Evolutionary conservation across 1,140 invertebrate species (phyloP).

Genomic region (Dermatophagoides farinae): DNA sequence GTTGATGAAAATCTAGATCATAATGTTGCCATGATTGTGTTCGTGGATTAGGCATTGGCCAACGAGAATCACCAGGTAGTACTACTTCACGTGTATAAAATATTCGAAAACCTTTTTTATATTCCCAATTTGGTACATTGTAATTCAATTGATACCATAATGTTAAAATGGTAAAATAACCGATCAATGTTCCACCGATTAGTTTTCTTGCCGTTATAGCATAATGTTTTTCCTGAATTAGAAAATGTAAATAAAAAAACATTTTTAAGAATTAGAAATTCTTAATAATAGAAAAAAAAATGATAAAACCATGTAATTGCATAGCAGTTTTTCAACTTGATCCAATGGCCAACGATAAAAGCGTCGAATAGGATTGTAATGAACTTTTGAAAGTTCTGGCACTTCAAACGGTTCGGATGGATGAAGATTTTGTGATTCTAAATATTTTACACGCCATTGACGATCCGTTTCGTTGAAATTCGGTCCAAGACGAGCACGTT

Average conservation of each 20-base stretch:
- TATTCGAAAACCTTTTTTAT: not conserved
- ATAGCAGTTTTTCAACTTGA: constrained; percentile 12
- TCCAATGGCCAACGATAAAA: constrained; percentile 49
- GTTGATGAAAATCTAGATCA: constrained; percentile 39
- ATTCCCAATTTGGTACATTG: constrained; percentile 5
- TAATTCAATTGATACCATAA: constrained; percentile 5
- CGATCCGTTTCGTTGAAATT: constrained; percentile 62
- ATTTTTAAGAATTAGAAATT: not conserved
- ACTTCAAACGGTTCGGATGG: constrained; percentile 45
- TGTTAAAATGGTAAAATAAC: not conserved
- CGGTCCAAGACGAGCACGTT: constrained; percentile 45
- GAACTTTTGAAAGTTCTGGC: constrained; percentile 40
- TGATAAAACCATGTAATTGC: not conserved
- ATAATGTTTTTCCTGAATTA: not conserved
- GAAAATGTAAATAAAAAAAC: not conserved
- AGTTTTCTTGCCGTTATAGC: not conserved
- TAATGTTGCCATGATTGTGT: constrained; percentile 38
- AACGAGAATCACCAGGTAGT: constrained; percentile 41
- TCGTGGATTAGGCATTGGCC: constrained; percentile 35
- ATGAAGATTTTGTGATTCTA: constrained; percentile 53
- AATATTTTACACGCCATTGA: constrained; percentile 53
- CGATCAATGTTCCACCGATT: not conserved
- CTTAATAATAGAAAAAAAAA: not conserved
- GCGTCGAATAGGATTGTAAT: constrained; percentile 52
- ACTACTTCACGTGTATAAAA: not conserved